These are phyloP conservation scores for Plutella xylostella DNA, from an alignment of 2,888 invertebrate species.

Conservation along the genomic window DNA sequence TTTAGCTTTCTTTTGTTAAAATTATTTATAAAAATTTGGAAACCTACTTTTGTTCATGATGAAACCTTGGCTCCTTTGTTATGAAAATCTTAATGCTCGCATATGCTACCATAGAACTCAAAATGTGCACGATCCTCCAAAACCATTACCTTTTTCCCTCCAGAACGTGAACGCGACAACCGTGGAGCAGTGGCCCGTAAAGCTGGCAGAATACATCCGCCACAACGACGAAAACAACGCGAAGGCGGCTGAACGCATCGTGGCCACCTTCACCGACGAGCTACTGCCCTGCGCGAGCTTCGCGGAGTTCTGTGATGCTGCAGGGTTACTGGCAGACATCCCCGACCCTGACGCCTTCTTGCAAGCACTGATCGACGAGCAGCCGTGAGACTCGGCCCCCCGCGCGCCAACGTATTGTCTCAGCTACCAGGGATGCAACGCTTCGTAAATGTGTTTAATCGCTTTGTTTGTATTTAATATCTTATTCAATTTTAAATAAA, in stretches of 20 bases:
- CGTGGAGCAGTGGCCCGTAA: slow-evolving; percentile 90
- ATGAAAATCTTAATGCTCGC: no score
- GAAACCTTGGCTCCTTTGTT: no score
- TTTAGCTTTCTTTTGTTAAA: no score
- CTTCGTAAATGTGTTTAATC: slow-evolving; percentile 1
- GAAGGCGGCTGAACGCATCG: slow-evolving; percentile 87
- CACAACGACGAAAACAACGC: slow-evolving; percentile 92
- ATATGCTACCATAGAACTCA: no score
- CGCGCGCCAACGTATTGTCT: slow-evolving; percentile 30
- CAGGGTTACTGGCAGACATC: slow-evolving; percentile 80
- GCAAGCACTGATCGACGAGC: slow-evolving; percentile 36
- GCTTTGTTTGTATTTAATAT: not conserved
- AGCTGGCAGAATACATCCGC: slow-evolving; percentile 92
- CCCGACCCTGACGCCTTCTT: slow-evolving; percentile 71
- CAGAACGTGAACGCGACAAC: slow-evolving; percentile 76
- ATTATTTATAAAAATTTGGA: no score
- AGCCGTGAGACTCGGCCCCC: slow-evolving; percentile 35
- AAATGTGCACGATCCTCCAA: no score
- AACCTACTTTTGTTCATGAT: no score
- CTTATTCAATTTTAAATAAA: slow-evolving; percentile 20
- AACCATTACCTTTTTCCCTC: slow-evolving; percentile 23
- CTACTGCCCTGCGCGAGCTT: slow-evolving; percentile 91
- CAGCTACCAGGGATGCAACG: slow-evolving; percentile 39
- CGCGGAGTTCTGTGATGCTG: slow-evolving; percentile 93
- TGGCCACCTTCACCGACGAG: slow-evolving; percentile 87